phyloP scores from a whole-genome alignment of 2,888 invertebrate species.

The Eupelmus urozonus region DNA sequence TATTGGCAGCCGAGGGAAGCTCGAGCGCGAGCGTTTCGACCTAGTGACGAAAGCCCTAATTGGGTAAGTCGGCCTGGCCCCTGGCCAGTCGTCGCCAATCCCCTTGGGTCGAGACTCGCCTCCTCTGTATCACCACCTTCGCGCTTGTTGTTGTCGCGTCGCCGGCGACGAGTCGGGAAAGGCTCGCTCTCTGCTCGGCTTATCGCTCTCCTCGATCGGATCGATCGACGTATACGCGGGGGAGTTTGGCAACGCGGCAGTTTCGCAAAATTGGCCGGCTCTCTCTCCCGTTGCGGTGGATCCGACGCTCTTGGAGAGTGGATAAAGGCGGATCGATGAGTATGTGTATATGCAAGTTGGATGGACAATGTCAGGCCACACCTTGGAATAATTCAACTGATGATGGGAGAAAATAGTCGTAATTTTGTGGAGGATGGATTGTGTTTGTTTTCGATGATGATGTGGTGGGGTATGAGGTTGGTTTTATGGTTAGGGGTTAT shows the following conservation, averaged over 20 bases:
- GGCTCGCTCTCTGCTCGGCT: background rate
- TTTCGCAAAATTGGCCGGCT: constrained; percentile 52
- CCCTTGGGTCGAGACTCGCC: constrained; percentile 26
- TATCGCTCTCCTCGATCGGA: background rate
- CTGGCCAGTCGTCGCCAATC: constrained; percentile 65
- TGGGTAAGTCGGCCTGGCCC: constrained; percentile 75
- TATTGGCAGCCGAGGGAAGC: constrained; percentile 75
- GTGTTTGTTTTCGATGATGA: too few relatives aligned
- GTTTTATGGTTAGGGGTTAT: too few relatives aligned
- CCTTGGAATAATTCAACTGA: constrained; percentile 29
- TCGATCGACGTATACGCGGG: constrained; percentile 23
- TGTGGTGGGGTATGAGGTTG: too few relatives aligned
- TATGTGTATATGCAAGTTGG: background rate
- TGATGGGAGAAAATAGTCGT: too few relatives aligned
- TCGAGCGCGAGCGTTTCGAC: constrained; percentile 41
- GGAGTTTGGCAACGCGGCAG: constrained; percentile 51
- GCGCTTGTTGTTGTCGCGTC: background rate
- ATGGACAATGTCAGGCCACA: constrained; percentile 6
- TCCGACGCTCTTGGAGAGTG: background rate
- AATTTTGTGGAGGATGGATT: too few relatives aligned
- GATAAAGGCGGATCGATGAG: constrained; percentile 26
- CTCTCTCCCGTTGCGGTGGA: background rate
- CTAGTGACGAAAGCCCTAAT: constrained; percentile 75
- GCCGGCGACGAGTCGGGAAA: background rate
- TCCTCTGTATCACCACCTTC: background rate